A percentile compares a stretch with the other conserved stretches of the same genome.
Conservation (phyloP, 2,113 vertebrate species). For the Arothron firmamentum region DNA sequence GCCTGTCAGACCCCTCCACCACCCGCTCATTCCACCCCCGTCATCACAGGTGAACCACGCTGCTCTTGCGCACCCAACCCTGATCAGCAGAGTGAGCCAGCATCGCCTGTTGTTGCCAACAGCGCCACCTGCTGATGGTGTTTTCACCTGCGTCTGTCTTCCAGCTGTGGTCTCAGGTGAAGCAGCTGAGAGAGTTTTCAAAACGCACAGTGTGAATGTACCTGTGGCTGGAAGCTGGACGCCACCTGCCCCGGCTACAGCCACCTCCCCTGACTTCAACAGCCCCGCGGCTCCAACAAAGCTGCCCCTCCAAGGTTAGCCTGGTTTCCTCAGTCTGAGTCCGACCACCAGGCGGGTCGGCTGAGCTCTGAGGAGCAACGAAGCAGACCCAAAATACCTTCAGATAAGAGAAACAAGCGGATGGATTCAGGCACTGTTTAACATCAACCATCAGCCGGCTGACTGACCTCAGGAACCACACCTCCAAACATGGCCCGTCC, state of each 20-base stretch:
- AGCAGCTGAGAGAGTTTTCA: conserved; percentile 57
- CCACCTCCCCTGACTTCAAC: background rate
- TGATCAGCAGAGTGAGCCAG: too few relatives aligned
- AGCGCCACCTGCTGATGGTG: background rate
- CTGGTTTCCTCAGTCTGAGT: background rate
- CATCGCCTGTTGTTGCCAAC: background rate
- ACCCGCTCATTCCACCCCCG: conserved; percentile 16
- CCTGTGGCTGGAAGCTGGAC: too few relatives aligned
- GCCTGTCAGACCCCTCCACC: background rate
- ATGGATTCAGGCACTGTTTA: background rate
- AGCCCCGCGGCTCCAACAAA: conserved; percentile 2
- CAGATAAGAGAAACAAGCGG: background rate
- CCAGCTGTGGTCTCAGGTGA: conserved; percentile 59
- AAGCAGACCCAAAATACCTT: too few relatives aligned
- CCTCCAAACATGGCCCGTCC: too few relatives aligned
- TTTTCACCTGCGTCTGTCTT: background rate
- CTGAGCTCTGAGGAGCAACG: too few relatives aligned
- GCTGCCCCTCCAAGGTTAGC: conserved; percentile 37
- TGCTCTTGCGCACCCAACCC: background rate
- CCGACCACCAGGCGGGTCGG: too few relatives aligned
- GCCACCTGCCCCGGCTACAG: background rate
- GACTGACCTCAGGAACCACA: too few relatives aligned
- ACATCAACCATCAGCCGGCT: too few relatives aligned
- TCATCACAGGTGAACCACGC: conserved; percentile 54
- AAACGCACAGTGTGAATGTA: conserved; percentile 12